Conservation (phyloP, 2,113 vertebrate species). For the Strix aluco region DNA sequence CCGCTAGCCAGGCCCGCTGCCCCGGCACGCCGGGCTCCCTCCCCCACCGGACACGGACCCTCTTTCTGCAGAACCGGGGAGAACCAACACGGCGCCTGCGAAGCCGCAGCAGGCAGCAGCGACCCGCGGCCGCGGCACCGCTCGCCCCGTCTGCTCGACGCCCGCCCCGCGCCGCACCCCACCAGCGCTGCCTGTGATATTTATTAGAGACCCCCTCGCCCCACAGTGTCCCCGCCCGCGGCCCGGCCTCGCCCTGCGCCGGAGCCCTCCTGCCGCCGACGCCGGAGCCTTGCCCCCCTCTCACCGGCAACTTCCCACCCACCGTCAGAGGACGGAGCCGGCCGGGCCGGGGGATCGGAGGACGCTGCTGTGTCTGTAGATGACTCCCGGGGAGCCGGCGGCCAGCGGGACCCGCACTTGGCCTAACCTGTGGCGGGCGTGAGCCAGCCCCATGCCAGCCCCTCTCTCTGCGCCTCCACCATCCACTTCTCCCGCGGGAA, state of each 20-base stretch:
- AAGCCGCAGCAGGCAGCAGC: background rate
- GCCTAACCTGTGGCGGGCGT: background rate
- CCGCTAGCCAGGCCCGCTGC: background rate
- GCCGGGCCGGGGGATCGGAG: background rate
- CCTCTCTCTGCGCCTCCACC: background rate
- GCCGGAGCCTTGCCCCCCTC: background rate
- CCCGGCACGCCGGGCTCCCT: background rate
- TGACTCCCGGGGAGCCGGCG: background rate
- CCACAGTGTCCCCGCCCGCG: background rate
- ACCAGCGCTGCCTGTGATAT: slow-evolving; percentile 23
- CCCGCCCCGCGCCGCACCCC: background rate
- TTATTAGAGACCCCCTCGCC: background rate
- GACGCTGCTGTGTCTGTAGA: background rate
- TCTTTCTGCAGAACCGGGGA: background rate
- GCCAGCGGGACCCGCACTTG: background rate
- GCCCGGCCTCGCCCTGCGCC: background rate
- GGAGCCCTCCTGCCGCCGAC: background rate
- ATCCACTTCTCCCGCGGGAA: background rate
- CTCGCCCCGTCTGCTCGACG: background rate
- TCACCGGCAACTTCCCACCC: background rate
- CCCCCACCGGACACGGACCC: background rate
- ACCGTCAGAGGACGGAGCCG: background rate
- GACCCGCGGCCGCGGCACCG: background rate
- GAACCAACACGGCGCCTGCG: background rate
- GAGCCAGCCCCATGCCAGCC: background rate